A percentile compares a stretch with the other conserved stretches of the same genome.
These are phyloP conservation scores for Crypturellus undulatus DNA, from an alignment of 2,113 vertebrate species.

Conservation along the genomic window DNA sequence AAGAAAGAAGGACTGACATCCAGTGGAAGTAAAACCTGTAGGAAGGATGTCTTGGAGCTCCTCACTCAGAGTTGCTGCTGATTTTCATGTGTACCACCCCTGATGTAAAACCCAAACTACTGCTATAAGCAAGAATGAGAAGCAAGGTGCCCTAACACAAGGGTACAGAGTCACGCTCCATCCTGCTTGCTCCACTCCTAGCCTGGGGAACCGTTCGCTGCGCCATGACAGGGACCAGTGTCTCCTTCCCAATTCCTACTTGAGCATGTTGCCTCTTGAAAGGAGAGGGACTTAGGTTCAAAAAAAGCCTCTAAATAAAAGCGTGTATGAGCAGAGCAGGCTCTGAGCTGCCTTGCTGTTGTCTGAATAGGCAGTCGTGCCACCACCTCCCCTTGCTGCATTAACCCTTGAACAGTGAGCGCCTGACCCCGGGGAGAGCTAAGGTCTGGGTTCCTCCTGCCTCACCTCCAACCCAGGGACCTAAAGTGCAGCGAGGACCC, in stretches of 20 bases:
- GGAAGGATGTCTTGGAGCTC: not conserved
- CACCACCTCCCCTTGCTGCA: not conserved
- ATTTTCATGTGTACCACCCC: not conserved
- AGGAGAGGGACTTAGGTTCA: not conserved
- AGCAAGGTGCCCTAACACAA: not conserved
- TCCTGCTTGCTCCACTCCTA: not conserved
- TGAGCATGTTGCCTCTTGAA: not conserved
- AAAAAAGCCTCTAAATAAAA: not conserved
- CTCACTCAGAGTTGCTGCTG: not conserved
- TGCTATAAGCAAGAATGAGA: too few species aligned
- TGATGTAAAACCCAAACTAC: not conserved
- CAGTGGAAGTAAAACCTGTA: not conserved
- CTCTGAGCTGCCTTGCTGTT: not conserved
- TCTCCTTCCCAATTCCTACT: not conserved
- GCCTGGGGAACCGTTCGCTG: not conserved
- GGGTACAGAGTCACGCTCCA: not conserved
- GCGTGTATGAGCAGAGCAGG: too few species aligned
- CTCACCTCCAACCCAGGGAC: not conserved
- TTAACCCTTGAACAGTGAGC: too few species aligned
- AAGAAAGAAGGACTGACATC: not conserved
- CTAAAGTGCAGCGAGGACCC: not conserved
- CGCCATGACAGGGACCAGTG: rapidly evolving
- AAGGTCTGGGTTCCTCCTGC: not conserved
- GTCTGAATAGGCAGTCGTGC: not conserved
- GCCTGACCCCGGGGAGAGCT: too few species aligned